Evolutionary conservation across 2,888 invertebrate genomes (phyloP), one percentile per base, ranked within the genome.

Genomic region (Ferdinandea cuprea): DNA sequence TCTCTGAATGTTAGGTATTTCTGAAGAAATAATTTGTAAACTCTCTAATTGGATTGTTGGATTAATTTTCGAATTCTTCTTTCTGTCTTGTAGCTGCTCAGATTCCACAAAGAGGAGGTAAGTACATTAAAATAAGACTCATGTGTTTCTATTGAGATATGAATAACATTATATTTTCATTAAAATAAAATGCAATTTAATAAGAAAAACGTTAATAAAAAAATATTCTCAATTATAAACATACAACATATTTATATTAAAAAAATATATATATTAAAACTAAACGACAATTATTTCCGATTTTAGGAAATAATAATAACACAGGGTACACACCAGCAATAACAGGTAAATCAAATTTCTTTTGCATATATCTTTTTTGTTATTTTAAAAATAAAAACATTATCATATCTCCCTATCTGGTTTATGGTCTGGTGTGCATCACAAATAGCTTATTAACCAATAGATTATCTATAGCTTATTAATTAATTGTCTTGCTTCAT

Each of bases 81-180:
- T 50, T 28, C 25, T 15, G 2, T 92, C 93, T 94, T 95, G 88
- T 94, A 95, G 95, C 95, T 94, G 95, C 95, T 92, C 95, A 96
- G 94, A 95, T 96, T 91, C 95, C 95, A 91, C 95, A 95, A 93
- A 95, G 95, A 93, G 95, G 95, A 94, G 95, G 96, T 96, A 92
- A 95, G 96, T 95, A 94, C 91, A 40, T 25, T 21, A 7, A 1
- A 32, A 15, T 1, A 2, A 17, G 0, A 4, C 2, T 0, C 2
- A 30, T 17, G 30, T 15, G 73, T 56, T 54, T 44, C 44, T 17
- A n/a, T 77, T 68, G 25, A 28, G 32, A 30, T 54, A 7, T 72
- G 25, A 61, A 46, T 56, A 37, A 28, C 25, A 15, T 59, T 71
- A 11, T 37, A 28, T 65, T 35, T 61, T 19, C 37, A 37, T 37